Evolutionary conservation across 2,797 vertebrate species (phyloP).

Genomic region (Lacerta bilineata): DNA sequence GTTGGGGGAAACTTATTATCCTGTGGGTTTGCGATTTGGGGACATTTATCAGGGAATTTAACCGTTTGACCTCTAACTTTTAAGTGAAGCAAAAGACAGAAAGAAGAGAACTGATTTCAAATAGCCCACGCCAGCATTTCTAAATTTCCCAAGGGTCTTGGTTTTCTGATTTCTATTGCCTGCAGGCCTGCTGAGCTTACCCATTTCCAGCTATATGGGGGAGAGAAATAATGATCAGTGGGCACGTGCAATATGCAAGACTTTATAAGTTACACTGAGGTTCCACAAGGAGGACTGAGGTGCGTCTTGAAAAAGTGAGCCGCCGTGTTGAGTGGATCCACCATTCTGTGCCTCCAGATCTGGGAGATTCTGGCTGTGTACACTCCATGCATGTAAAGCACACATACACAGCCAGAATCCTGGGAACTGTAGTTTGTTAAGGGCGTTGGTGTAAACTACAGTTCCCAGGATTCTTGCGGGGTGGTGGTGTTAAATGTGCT

Average conservation of each 20-base stretch:
- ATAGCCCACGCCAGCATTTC: slow-evolving; percentile 57
- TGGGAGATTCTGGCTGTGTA: neutral
- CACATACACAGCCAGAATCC: no score
- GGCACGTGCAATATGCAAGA: neutral
- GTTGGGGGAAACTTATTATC: slow-evolving; percentile 32
- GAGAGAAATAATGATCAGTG: no score
- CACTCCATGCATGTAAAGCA: no score
- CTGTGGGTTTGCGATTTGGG: slow-evolving; percentile 52
- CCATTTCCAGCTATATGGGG: no score
- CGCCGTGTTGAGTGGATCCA: neutral
- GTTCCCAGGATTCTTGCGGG: no score
- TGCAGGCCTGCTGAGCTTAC: slow-evolving; percentile 55
- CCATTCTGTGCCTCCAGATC: neutral
- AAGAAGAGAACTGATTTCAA: slow-evolving; percentile 61
- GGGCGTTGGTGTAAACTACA: no score
- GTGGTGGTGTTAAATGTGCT: no score
- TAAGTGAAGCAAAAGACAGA: neutral
- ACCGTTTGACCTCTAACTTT: slow-evolving; percentile 62
- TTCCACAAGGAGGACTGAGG: neutral
- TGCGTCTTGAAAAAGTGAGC: neutral
- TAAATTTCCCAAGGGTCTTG: slow-evolving; percentile 57
- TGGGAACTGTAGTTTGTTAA: no score
- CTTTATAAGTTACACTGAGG: neutral
- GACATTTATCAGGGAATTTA: slow-evolving; percentile 65
- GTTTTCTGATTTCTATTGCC: slow-evolving; percentile 67